Percentiles rank a stretch among this genome's conserved stretches.
Evolutionary conservation across 2,888 invertebrate genomes (phyloP).

Genomic region (Limenitis camilla): DNA sequence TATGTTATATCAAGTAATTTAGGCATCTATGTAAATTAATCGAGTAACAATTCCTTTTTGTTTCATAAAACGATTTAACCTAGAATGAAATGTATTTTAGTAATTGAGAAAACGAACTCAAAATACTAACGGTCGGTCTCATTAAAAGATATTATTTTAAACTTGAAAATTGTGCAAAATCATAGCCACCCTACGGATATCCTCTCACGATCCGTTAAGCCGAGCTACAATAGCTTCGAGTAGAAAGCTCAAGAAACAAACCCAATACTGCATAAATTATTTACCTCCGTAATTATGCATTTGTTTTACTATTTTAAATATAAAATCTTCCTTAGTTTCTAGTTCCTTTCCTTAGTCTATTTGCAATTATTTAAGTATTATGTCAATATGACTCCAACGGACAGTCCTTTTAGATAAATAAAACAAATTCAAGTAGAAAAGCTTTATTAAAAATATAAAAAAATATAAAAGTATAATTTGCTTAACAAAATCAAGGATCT

Average conservation of each 20-base stretch:
- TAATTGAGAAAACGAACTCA: too few species aligned
- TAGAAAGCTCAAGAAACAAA: conserved; percentile 33
- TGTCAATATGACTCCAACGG: conserved; percentile 9
- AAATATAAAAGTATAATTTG: not conserved
- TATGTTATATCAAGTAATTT: too few species aligned
- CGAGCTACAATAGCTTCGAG: conserved; percentile 48
- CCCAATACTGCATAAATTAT: conserved; percentile 19
- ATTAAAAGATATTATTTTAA: not conserved
- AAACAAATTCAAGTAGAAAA: not conserved
- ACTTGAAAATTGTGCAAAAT: not conserved
- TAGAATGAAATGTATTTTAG: too few species aligned
- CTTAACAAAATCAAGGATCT: not conserved
- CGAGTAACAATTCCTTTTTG: too few species aligned
- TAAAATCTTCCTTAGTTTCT: not conserved
- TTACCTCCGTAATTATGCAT: conserved; percentile 15
- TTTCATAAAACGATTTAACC: too few species aligned
- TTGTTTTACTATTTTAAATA: not conserved
- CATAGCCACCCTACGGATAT: conserved; percentile 36
- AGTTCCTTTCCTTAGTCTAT: not conserved
- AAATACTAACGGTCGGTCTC: too few species aligned
- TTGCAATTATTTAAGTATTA: not conserved
- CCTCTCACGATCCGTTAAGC: conserved; percentile 58
- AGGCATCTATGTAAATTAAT: too few species aligned
- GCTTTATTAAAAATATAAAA: not conserved
- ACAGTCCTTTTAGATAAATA: conserved; percentile 1